Evolutionary conservation across 2,888 invertebrate species (phyloP), one percentile per base, ranked within the genome.

Genomic region (Xylota sylvarum): DNA sequence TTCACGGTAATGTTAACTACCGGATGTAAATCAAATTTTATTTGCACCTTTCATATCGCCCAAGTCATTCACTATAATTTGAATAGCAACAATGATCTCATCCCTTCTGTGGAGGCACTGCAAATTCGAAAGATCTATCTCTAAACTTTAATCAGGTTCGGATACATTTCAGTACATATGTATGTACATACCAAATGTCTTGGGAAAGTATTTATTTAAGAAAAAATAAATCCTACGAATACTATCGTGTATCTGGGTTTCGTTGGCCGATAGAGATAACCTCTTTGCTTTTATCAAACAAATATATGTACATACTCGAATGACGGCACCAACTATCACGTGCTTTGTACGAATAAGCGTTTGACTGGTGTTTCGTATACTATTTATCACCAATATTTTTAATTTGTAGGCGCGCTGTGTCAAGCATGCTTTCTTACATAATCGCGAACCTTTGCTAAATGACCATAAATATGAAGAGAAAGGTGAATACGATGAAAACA

Each of bases 281-380:
- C 48, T 35, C 58, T 72, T 60, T 23, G 32, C 35, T 46, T 43
- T 48, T 76, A 40, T 67, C 48, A 56, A 30, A 37, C 43, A 58
- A 67, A 67, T 19, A 76, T 23, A 55, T n/a, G n/a, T n/a, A n/a
- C n/a, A n/a, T 23, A 64, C 14, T 43, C 43, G 43, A 14, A 50
- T 65, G 74, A 55, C 55, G 48, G 35, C 69, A 48, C 14, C 37
- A 76, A 56, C 56, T 65, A 64, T 74, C 65, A 74, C 67, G 64
- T 69, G 77, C 37, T 37, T 56, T 17, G n/a, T 5, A 50, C n/a
- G 35, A 46, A 70, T 32, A 70, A n/a, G 10, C 35, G 5, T 32
- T 32, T 58, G 35, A 69, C 46, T 56, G 37, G 23, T 74, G 64
- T 23, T 52, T 30, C 19, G 43, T 64, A 30, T 72, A 30, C 23